phyloP scores from a whole-genome alignment of 2,113 vertebrate species.

The Peromyscus polionotus region DNA sequence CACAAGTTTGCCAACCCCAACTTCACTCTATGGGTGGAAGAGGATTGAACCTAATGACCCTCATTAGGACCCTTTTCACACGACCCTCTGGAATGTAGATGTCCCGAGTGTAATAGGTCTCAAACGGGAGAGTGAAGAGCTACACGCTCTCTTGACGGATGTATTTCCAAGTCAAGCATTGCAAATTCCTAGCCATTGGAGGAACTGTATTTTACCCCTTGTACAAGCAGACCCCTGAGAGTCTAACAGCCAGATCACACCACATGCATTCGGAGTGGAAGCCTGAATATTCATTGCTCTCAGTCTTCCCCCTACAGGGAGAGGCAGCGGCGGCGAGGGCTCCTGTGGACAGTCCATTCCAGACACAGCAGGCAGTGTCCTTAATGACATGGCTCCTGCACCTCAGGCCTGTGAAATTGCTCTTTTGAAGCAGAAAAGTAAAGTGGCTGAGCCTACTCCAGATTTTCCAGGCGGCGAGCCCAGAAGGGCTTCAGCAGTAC shows the following conservation, averaged over 20 bases:
- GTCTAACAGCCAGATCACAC: background rate
- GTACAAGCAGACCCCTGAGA: background rate
- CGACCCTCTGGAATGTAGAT: background rate
- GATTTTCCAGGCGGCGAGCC: background rate
- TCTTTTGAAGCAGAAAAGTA: background rate
- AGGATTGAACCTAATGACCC: background rate
- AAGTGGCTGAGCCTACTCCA: background rate
- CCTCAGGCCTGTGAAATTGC: slow-evolving; percentile 42
- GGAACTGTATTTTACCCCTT: background rate
- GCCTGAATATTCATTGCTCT: slow-evolving; percentile 43
- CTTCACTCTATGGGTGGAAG: rapidly evolving
- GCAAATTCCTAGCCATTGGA: background rate
- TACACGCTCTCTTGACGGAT: background rate
- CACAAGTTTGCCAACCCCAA: background rate
- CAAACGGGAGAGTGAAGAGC: background rate
- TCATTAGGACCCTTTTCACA: rapidly evolving
- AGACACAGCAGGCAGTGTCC: slow-evolving; percentile 44
- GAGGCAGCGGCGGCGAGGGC: background rate
- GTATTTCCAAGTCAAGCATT: background rate
- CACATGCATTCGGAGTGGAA: background rate
- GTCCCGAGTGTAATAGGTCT: background rate
- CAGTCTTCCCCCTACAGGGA: background rate
- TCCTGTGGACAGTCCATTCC: background rate
- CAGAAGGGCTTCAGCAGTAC: background rate
- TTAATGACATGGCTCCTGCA: slow-evolving; percentile 45